Evolutionary conservation across 2,797 vertebrate genomes (phyloP).

Genomic region (Gymnodraco acuticeps): DNA sequence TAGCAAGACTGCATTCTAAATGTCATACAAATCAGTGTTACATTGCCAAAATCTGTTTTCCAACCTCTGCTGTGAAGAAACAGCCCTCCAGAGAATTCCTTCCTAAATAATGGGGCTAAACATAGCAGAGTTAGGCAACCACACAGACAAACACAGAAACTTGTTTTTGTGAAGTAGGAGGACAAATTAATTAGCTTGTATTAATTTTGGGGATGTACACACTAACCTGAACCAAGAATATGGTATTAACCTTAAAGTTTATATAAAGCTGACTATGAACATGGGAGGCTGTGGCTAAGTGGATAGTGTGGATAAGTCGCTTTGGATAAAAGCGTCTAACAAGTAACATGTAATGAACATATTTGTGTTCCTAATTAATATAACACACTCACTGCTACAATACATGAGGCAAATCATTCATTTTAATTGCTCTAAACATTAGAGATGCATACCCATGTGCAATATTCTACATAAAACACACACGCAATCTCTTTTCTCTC

Average conservation of each 20-base stretch:
- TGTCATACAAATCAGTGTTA: slow-evolving; percentile 28
- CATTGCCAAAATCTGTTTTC: slow-evolving; percentile 34
- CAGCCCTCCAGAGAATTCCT: slow-evolving; percentile 24
- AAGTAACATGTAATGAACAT: too few relatives aligned
- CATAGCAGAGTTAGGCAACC: slow-evolving; percentile 25
- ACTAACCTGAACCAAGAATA: background rate
- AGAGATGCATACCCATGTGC: slow-evolving; percentile 90
- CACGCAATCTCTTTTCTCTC: background rate
- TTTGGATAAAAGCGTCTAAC: too few relatives aligned
- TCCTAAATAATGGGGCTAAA: slow-evolving; percentile 44
- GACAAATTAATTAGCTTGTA: background rate
- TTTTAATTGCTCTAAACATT: slow-evolving; percentile 90
- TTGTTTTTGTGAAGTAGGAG: slow-evolving; percentile 10
- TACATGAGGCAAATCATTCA: slow-evolving; percentile 74
- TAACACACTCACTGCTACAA: background rate
- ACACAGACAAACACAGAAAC: background rate
- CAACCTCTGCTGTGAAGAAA: slow-evolving; percentile 27
- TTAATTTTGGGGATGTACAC: background rate
- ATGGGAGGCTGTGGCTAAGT: too few relatives aligned
- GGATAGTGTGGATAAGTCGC: too few relatives aligned
- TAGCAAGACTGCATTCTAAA: slow-evolving; percentile 10
- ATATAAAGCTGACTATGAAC: background rate
- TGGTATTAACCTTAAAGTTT: background rate
- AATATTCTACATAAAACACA: slow-evolving; percentile 79
- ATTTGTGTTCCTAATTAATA: slow-evolving; percentile 62